A percentile compares a stretch with the other conserved stretches of the same genome.
Conservation (phyloP, 2,888 invertebrate species). For the Leptinotarsa peninsularis region DNA sequence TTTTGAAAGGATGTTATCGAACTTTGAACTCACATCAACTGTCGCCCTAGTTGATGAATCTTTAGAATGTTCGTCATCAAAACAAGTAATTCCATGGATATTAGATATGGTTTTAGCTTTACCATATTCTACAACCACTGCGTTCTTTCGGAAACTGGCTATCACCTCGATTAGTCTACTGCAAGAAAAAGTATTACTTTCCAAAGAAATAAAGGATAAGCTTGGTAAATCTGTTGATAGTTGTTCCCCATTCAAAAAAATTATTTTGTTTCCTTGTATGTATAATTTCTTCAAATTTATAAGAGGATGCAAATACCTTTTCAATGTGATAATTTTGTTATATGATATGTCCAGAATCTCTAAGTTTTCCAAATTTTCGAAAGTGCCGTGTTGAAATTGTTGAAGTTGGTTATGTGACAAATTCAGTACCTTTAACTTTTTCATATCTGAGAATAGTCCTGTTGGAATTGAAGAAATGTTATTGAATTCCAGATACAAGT, state of each 20-base stretch:
- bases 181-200: slow-evolving; percentile 29
- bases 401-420: slow-evolving; percentile 28
- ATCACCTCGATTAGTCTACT: slow-evolving; percentile 23
- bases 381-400: slow-evolving; percentile 29
- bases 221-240: slow-evolving; percentile 6
- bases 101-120: slow-evolving; percentile 20
- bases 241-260: slow-evolving; percentile 8
- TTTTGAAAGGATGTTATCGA: slow-evolving; percentile 14
- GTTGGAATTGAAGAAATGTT: slow-evolving; percentile 28
- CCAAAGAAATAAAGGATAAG: slow-evolving; percentile 23
- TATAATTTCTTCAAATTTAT: slow-evolving; percentile 3
- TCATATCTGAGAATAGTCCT: slow-evolving; percentile 24
- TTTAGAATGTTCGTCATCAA: slow-evolving; percentile 3
- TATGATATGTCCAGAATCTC: slow-evolving; percentile 29
- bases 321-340: slow-evolving; percentile 26
- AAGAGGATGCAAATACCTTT: slow-evolving; percentile 28
- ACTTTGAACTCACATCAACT: slow-evolving; percentile 4
- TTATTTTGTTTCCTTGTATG: slow-evolving; percentile 24
- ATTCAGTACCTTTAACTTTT: slow-evolving; percentile 18
- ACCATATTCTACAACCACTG: slow-evolving; percentile 9
- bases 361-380: slow-evolving; percentile 25
- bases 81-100: slow-evolving; percentile 33
- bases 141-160: not conserved
- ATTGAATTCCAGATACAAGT: slow-evolving; percentile 18
- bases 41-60: not conserved